These are phyloP conservation scores for Frieseomelitta varia DNA, from an alignment of 1,140 invertebrate genomes.

Conservation along the genomic window DNA sequence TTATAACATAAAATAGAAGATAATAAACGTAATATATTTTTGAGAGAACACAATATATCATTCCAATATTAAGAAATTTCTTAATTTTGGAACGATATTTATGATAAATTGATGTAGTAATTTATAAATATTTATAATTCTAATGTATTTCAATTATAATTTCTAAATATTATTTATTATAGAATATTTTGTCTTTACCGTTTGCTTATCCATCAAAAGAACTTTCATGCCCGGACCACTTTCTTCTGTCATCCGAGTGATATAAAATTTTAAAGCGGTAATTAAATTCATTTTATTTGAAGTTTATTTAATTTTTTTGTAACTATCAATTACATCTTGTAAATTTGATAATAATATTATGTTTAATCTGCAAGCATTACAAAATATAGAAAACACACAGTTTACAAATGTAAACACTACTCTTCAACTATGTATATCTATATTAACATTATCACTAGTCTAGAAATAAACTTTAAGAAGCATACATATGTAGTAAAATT, in stretches of 20 bases:
- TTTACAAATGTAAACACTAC: not conserved
- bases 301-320: not conserved
- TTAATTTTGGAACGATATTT: not conserved
- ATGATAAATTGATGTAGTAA: not conserved
- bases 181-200: slow-evolving; percentile 83
- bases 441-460: not conserved
- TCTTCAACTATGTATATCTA: not conserved
- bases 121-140: too few relatives aligned
- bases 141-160: not conserved
- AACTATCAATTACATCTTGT: slow-evolving; percentile 8
- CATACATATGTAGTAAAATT: not conserved
- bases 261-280: slow-evolving; percentile 95
- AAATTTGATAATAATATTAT: not conserved
- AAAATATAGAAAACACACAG: not conserved
- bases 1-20: too few relatives aligned
- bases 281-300: slow-evolving; percentile 92
- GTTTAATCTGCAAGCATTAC: not conserved
- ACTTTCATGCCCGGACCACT: slow-evolving; percentile 99
- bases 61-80: too few relatives aligned
- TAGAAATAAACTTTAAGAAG: not conserved
- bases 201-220: slow-evolving; percentile 98
- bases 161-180: not conserved
- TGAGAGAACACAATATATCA: too few relatives aligned
- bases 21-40: too few relatives aligned
- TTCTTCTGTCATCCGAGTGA: slow-evolving; percentile 98